phyloP scores from a whole-genome alignment of 2,888 invertebrate species.

The Megamerina dolium region DNA sequence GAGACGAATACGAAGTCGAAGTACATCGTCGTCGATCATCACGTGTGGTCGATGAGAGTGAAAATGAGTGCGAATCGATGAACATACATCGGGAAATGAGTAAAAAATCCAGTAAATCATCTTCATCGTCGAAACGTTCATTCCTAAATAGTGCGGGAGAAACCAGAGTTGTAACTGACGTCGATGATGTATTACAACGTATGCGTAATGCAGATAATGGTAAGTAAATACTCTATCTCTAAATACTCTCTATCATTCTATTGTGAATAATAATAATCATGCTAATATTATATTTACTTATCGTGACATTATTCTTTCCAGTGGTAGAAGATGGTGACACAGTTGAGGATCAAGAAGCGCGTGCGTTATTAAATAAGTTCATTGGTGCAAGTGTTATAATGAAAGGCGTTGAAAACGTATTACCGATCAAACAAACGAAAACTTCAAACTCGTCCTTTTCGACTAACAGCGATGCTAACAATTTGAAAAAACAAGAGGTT shows the following conservation, averaged over 20 bases:
- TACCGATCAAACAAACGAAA: slow-evolving; percentile 34
- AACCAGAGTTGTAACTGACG: slow-evolving; percentile 65
- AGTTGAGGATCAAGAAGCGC: slow-evolving; percentile 64
- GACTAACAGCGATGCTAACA: slow-evolving; percentile 21
- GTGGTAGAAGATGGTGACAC: slow-evolving; percentile 62
- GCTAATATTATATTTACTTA: slow-evolving; percentile 1
- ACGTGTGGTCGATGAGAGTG: slow-evolving; percentile 28
- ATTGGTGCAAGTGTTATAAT: slow-evolving; percentile 75
- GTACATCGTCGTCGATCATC: slow-evolving; percentile 21
- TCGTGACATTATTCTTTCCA: slow-evolving; percentile 29
- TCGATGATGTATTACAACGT: slow-evolving; percentile 68
- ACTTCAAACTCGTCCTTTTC: slow-evolving; percentile 23
- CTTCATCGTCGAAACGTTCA: slow-evolving; percentile 51
- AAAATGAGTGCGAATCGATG: slow-evolving; percentile 32
- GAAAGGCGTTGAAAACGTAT: slow-evolving; percentile 63
- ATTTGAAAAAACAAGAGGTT: slow-evolving; percentile 39
- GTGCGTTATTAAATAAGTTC: slow-evolving; percentile 75
- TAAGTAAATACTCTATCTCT: slow-evolving; percentile 30
- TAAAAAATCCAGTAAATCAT: slow-evolving; percentile 22
- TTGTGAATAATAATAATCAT: too few relatives aligned
- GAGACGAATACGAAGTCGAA: slow-evolving; percentile 33
- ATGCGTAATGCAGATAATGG: slow-evolving; percentile 73
- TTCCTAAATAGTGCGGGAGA: slow-evolving; percentile 62
- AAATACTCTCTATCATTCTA: neutral
- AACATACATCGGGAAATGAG: slow-evolving; percentile 26